phyloP scores from a whole-genome alignment of 2,113 vertebrate species.

The Passer montanus region DNA sequence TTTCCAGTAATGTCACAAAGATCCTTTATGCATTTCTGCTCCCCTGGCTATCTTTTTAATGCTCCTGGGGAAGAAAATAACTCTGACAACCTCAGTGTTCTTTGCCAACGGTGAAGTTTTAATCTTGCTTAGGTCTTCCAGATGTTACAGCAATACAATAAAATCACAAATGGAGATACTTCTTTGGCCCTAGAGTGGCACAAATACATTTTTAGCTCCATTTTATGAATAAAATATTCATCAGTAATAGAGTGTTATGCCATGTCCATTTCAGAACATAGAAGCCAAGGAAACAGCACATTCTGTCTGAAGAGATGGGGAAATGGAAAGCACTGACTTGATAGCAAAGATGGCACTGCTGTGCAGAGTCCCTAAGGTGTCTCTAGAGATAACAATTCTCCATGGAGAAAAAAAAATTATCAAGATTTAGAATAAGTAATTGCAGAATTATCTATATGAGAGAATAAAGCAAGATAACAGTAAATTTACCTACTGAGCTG shows the following conservation, averaged over 20 bases:
- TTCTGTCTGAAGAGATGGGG: not conserved
- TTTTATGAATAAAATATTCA: conserved; percentile 61
- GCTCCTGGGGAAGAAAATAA: not conserved
- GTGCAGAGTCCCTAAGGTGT: not conserved
- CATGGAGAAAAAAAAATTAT: not conserved
- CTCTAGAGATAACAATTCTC: not conserved
- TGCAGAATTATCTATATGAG: not conserved
- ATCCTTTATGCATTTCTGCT: not conserved
- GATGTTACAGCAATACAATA: not conserved
- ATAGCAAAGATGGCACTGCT: not conserved
- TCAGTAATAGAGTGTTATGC: conserved; percentile 15
- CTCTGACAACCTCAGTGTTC: not conserved
- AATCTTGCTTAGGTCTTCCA: not conserved
- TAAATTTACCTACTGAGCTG: not conserved
- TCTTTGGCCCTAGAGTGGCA: not conserved
- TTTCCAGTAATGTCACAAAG: not conserved
- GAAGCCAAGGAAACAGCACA: not conserved
- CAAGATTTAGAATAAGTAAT: not conserved
- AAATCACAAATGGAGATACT: not conserved
- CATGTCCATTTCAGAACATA: conserved; percentile 29
- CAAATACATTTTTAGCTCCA: conserved; percentile 33
- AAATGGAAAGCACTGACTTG: not conserved
- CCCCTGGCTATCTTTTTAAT: not conserved
- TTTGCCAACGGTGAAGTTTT: not conserved
- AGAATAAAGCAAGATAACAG: not conserved